phyloP scores from a whole-genome alignment of 1,140 invertebrate species.

The Bombus vancouverensis region DNA sequence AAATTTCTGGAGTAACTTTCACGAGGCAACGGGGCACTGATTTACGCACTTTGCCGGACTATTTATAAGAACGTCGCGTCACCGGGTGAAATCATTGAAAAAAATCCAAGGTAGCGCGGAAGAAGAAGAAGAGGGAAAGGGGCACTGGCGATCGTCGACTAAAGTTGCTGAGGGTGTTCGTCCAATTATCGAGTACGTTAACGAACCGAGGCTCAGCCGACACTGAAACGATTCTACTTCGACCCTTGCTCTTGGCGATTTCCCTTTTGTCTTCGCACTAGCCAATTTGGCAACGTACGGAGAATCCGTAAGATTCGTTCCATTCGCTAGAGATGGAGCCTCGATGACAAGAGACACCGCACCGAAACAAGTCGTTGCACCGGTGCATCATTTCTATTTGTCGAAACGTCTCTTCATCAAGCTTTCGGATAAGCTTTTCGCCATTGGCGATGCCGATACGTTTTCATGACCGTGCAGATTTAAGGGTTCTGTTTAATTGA shows the following conservation, averaged over 20 bases:
- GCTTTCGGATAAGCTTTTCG: neutral
- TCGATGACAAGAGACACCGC: conserved; percentile 17
- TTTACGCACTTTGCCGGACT: conserved; percentile 46
- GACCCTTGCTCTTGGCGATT: conserved; percentile 26
- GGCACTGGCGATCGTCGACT: neutral
- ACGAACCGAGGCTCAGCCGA: conserved; percentile 43
- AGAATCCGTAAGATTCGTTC: conserved; percentile 34
- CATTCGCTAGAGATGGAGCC: conserved; percentile 46
- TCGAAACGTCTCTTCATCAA: neutral
- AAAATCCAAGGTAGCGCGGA: conserved; percentile 1
- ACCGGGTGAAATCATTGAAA: conserved; percentile 11
- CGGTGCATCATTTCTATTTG: too few species aligned
- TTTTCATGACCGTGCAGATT: too few species aligned
- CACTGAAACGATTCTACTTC: conserved; percentile 61
- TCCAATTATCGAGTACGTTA: conserved; percentile 35
- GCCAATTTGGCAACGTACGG: conserved; percentile 49
- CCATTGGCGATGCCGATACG: too few species aligned
- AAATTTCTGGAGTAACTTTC: neutral
- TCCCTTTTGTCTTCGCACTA: conserved; percentile 57
- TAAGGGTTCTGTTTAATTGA: too few species aligned
- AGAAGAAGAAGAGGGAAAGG: neutral
- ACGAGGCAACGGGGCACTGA: neutral
- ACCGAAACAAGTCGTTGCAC: neutral
- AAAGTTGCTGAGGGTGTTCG: too few species aligned
- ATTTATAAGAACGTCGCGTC: conserved; percentile 49